phyloP scores from a whole-genome alignment of 2,888 invertebrate genomes.

The Apodemia duryi region DNA sequence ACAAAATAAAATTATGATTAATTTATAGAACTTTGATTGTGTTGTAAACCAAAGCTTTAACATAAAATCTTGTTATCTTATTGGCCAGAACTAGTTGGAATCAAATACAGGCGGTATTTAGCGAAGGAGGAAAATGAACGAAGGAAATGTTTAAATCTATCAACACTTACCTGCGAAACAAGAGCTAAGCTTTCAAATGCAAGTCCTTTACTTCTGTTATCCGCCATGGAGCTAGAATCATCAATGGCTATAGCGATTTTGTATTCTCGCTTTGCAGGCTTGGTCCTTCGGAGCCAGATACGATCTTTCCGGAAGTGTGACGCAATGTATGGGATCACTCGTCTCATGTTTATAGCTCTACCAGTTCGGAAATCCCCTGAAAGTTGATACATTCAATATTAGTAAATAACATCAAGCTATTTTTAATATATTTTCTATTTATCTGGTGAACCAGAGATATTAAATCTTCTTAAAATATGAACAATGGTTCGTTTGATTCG shows the following conservation, averaged over 20 bases:
- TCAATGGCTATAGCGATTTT: conserved; percentile 98
- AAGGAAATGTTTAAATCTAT: not conserved
- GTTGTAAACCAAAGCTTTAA: too few relatives aligned
- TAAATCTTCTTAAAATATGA: too few relatives aligned
- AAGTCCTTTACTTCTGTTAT: conserved; percentile 92
- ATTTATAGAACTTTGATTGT: too few relatives aligned
- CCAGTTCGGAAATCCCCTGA: conserved; percentile 97
- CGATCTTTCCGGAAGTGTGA: conserved; percentile 99
- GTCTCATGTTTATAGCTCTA: conserved; percentile 97
- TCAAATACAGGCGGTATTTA: too few relatives aligned
- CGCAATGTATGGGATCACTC: conserved; percentile 98
- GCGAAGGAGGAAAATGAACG: not conserved
- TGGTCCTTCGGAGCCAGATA: conserved; percentile 97
- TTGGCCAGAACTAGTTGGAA: too few relatives aligned
- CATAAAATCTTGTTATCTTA: too few relatives aligned
- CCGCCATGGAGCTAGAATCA: conserved; percentile 95
- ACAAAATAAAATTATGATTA: too few relatives aligned
- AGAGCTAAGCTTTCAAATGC: conserved; percentile 97
- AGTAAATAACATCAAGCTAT: not conserved
- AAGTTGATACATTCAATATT: not conserved
- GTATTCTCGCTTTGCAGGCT: conserved; percentile 96
- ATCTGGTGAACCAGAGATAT: too few relatives aligned
- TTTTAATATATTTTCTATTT: too few relatives aligned
- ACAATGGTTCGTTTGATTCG: too few relatives aligned
- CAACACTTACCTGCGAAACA: conserved; percentile 81